phyloP scores from a whole-genome alignment of 2,888 invertebrate species.

The Zhuqinia jingwanae region DNA sequence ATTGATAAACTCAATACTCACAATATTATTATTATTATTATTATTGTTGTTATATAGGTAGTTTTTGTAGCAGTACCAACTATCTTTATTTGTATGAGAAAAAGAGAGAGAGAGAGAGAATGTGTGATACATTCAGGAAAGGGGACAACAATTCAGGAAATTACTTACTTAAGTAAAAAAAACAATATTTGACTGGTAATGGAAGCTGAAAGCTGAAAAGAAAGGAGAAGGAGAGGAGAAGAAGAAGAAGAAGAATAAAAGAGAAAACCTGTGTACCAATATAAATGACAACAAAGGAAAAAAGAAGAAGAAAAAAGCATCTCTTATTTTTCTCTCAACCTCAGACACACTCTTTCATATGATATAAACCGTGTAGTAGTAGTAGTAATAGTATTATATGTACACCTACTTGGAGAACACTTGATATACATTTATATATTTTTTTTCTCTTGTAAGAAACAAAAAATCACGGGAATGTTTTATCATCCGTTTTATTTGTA shows the following conservation, averaged over 20 bases:
- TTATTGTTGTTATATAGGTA: too few relatives aligned
- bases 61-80: too few relatives aligned
- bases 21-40: neutral
- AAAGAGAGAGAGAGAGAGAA: neutral
- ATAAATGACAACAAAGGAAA: constrained; percentile 27
- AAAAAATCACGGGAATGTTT: constrained; percentile 59
- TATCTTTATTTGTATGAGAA: neutral
- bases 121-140: constrained; percentile 61
- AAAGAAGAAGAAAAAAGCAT: neutral
- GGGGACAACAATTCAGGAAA: constrained; percentile 73
- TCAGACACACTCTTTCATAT: too few relatives aligned
- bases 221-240: constrained; percentile 30
- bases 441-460: constrained; percentile 59
- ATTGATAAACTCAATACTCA: too few relatives aligned
- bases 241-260: neutral
- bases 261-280: neutral
- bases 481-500: constrained; percentile 60
- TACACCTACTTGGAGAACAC: neutral
- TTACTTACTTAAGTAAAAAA: constrained; percentile 73
- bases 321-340: neutral
- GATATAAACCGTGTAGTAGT: constrained; percentile 37
- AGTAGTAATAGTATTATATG: too few relatives aligned
- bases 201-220: too few relatives aligned
- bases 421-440: too few relatives aligned
- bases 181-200: constrained; percentile 71